Percentiles rank a stretch among this genome's conserved stretches.
These are phyloP conservation scores for Porphyrio hochstetteri DNA, from an alignment of 2,113 vertebrate genomes.

Conservation along the genomic window DNA sequence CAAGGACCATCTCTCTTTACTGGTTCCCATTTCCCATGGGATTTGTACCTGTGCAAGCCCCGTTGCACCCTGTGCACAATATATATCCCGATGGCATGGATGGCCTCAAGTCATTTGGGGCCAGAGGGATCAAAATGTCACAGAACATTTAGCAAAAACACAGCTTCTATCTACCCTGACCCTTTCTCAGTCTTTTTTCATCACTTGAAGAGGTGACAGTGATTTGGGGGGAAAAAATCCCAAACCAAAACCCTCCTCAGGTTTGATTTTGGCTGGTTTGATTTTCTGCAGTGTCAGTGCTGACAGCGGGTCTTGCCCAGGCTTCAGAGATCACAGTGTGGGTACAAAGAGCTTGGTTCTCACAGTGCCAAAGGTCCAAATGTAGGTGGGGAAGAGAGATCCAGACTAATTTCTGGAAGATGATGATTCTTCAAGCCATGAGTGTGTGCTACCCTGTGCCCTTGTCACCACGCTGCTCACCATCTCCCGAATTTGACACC, in stretches of 20 bases:
- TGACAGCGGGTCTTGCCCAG: not conserved
- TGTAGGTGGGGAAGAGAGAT: not conserved
- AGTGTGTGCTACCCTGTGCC: too few species aligned
- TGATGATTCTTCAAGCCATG: accelerated
- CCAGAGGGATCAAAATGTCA: not conserved
- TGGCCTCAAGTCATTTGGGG: not conserved
- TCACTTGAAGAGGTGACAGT: not conserved
- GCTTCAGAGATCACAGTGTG: accelerated
- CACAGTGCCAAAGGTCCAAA: not conserved
- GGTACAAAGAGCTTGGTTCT: not conserved
- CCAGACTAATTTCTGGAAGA: not conserved
- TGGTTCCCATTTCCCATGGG: not conserved
- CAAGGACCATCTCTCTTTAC: not conserved
- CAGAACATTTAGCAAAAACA: not conserved
- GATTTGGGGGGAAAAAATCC: not conserved
- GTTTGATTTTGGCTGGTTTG: not conserved
- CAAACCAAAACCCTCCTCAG: not conserved
- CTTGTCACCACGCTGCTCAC: not conserved
- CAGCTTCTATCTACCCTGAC: not conserved
- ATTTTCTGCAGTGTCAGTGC: not conserved
- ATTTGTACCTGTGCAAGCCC: not conserved
- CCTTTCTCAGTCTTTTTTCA: not conserved
- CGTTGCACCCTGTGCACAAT: not conserved
- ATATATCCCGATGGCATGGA: accelerated
- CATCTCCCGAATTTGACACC: not conserved